These are phyloP conservation scores for Dipodomys spectabilis DNA, from an alignment of 2,113 vertebrate genomes.

Conservation along the genomic window DNA sequence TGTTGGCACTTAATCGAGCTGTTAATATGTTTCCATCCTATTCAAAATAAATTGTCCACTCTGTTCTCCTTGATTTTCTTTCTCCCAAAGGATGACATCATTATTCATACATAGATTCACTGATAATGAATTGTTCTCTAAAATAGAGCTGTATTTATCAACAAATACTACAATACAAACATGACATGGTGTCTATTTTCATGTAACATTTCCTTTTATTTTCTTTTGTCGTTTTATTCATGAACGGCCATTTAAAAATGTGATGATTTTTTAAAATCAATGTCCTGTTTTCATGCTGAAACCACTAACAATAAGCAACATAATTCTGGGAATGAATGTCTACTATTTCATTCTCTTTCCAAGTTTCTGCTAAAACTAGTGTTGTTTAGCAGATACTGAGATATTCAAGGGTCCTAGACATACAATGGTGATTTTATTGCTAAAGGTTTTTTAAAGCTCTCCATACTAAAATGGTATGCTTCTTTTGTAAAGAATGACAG, in stretches of 20 bases:
- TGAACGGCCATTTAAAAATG: slow-evolving; percentile 51
- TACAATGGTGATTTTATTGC: slow-evolving; percentile 39
- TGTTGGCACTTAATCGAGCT: slow-evolving; percentile 61
- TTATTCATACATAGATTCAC: slow-evolving; percentile 60
- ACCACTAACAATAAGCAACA: slow-evolving; percentile 62
- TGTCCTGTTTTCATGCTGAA: slow-evolving; percentile 42
- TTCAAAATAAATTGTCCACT: slow-evolving; percentile 65
- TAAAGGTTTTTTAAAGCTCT: slow-evolving; percentile 38
- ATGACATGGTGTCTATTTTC: slow-evolving; percentile 56
- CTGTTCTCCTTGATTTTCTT: slow-evolving; percentile 55
- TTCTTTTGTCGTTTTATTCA: slow-evolving; percentile 39
- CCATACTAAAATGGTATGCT: slow-evolving; percentile 5
- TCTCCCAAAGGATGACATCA: slow-evolving; percentile 26
- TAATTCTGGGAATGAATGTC: slow-evolving; percentile 11
- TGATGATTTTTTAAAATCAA: slow-evolving; percentile 58
- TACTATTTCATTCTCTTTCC: slow-evolving; percentile 34
- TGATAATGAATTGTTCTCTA: slow-evolving; percentile 53
- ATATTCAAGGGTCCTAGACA: slow-evolving; percentile 15
- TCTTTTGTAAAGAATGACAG: slow-evolving; percentile 31
- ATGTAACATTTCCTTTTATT: slow-evolving; percentile 59
- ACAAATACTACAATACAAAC: slow-evolving; percentile 59
- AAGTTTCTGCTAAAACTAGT: slow-evolving; percentile 31
- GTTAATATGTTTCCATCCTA: slow-evolving; percentile 61
- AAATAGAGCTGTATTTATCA: slow-evolving; percentile 57
- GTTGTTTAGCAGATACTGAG: slow-evolving; percentile 30